Evolutionary conservation across 2,113 vertebrate genomes (phyloP).

Genomic region (Gobio gobio): DNA sequence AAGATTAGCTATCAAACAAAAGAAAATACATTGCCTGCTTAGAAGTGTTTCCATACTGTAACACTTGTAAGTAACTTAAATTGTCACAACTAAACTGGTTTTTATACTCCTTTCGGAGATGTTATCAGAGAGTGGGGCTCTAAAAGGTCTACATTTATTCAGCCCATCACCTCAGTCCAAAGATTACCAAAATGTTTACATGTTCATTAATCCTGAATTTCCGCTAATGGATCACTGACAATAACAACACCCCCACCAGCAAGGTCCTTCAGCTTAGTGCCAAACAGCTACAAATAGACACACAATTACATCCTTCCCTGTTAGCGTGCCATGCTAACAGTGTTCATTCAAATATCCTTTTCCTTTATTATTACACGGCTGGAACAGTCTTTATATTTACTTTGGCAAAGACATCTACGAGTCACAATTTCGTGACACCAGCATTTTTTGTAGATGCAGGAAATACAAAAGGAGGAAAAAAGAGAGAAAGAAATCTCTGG

Average conservation of each 20-base stretch:
- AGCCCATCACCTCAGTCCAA: conserved; percentile 65
- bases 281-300: conserved; percentile 41
- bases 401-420: conserved; percentile 33
- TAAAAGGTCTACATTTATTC: conserved; percentile 69
- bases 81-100: conserved; percentile 51
- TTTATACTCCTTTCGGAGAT: conserved; percentile 48
- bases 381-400: conserved; percentile 43
- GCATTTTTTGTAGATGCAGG: conserved; percentile 27
- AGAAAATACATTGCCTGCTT: conserved; percentile 41
- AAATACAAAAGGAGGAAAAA: conserved; percentile 46
- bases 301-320: conserved; percentile 20
- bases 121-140: conserved; percentile 46
- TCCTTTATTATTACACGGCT: conserved; percentile 23
- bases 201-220: conserved; percentile 73
- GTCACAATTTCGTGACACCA: conserved; percentile 52
- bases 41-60: conserved; percentile 47
- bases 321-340: conserved; percentile 26
- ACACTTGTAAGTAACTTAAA: conserved; percentile 55
- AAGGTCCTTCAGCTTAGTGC: conserved; percentile 54
- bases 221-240: conserved; percentile 73
- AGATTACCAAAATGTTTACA: conserved; percentile 73
- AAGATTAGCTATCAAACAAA: conserved; percentile 48
- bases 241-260: conserved; percentile 64
- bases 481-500: conserved; percentile 52
- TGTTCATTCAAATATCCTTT: conserved; percentile 43